phyloP scores from a whole-genome alignment of 1,140 invertebrate species.

The Cecropterus lyciades region DNA sequence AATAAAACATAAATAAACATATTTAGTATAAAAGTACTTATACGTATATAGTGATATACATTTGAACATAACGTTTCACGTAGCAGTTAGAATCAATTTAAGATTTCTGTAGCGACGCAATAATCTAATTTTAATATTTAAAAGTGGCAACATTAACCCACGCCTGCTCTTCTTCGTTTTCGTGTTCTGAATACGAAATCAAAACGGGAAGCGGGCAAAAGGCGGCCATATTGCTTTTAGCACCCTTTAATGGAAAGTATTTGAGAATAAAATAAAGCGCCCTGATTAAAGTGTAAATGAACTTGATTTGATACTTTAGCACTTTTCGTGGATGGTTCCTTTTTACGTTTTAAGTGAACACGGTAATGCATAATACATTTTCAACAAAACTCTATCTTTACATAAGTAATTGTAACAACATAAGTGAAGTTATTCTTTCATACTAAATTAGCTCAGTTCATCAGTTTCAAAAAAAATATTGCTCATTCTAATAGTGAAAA shows the following conservation, averaged over 20 bases:
- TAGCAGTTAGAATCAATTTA: slow-evolving; percentile 63
- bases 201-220: slow-evolving; percentile 63
- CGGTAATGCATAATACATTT: too few relatives aligned
- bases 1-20: too few relatives aligned
- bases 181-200: slow-evolving; percentile 76
- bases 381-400: too few relatives aligned
- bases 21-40: too few relatives aligned
- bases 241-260: slow-evolving; percentile 74
- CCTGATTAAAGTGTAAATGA: slow-evolving; percentile 68
- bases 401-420: too few relatives aligned
- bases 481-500: too few relatives aligned
- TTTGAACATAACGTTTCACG: slow-evolving; percentile 19
- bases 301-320: slow-evolving; percentile 59
- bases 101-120: slow-evolving; percentile 63
- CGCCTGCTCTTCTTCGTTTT: slow-evolving; percentile 62
- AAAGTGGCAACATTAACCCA: slow-evolving; percentile 72
- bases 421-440: too few relatives aligned
- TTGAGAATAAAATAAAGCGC: slow-evolving; percentile 57
- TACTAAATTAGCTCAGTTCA: too few relatives aligned
- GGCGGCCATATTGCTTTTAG: slow-evolving; percentile 76
- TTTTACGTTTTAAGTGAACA: background rate
- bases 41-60: background rate
- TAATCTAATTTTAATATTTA: slow-evolving; percentile 80
- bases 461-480: too few relatives aligned
- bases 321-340: slow-evolving; percentile 18